Conservation (phyloP, 92 coral and sea anemone species). For the Phymanthus crucifer region DNA sequence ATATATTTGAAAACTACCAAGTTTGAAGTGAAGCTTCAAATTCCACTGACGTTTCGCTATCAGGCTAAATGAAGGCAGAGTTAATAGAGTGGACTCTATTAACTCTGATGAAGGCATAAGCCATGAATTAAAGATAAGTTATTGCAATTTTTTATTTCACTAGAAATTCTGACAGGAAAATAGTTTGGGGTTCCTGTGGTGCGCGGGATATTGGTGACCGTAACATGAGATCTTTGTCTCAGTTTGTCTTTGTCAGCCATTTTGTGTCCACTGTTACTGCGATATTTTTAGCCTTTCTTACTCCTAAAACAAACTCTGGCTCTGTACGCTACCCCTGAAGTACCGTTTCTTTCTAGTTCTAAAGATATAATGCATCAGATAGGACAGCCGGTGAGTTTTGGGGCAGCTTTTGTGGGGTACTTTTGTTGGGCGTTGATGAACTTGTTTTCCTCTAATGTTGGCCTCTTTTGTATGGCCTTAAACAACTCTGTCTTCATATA, state of each 20-base stretch:
- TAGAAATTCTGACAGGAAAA: too few relatives aligned
- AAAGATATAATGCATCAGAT: constrained; percentile 83
- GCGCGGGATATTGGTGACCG: constrained; percentile 43
- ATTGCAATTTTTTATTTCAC: too few relatives aligned
- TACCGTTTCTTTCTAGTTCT: constrained; percentile 19
- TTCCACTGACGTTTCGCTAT: too few relatives aligned
- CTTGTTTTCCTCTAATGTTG: background rate
- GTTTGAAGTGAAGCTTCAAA: too few relatives aligned
- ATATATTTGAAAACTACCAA: too few relatives aligned
- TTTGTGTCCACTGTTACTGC: constrained; percentile 7
- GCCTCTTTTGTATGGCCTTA: background rate
- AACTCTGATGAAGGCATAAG: too few relatives aligned
- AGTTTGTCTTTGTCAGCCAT: constrained; percentile 37
- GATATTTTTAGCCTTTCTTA: background rate
- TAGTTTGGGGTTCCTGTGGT: too few relatives aligned
- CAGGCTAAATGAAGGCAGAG: too few relatives aligned
- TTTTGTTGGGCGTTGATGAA: background rate
- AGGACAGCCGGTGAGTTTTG: constrained; percentile 73
- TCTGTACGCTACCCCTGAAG: constrained; percentile 24
- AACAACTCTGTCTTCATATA: background rate
- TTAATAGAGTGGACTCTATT: too few relatives aligned
- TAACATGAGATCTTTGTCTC: constrained; percentile 22
- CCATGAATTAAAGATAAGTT: too few relatives aligned
- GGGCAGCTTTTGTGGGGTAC: background rate
- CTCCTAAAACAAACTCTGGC: constrained; percentile 34